Evolutionary conservation across 2,113 vertebrate species (phyloP), one percentile per base, ranked within the genome.

Genomic region (Phalacrocorax carbo): DNA sequence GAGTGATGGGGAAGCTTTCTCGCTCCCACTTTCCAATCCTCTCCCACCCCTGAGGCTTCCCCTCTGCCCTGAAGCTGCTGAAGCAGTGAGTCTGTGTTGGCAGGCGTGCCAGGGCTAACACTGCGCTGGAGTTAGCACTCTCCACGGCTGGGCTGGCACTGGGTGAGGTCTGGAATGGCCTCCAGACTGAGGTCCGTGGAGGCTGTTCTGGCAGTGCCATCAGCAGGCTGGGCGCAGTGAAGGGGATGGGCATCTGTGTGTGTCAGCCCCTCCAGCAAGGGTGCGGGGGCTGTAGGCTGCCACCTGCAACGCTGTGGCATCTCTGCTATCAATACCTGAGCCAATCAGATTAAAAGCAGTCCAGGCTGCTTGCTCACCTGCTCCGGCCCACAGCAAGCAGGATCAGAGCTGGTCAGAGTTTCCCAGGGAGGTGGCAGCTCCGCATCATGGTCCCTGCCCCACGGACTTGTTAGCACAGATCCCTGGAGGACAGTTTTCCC

Each of bases 161-260:
- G 13, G 38, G 23, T 44, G 14, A 82, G 75, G 3, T 11, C 40
- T 78, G 92, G 27, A 55, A 1, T 62, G 73, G 65, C 51, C 77
- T 79, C 13, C 0, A 2, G 64, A 9, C 58, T 16, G 80, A 4
- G 0, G 0, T 25, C 73, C 4, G 0, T 2, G 21, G 29, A 17
- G 57, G 38, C 14, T 17, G 69, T 30, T 69, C 29, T 46, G 66
- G 75, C 69, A 55, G 30, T 36, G 62, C 86, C 8, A 2, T 40
- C 73, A 14, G 57, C 64, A 29, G 60, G 36, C 60, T n/a, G 84
- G 87, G 58, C 1, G 5, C 1, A 0, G 49, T 2, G 30, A 49
- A 49, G 65, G 40, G 46, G 25, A 62, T 1, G 3, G 26, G 26
- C 54, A 27, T 26, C 49, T 2, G 0, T 40, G 44, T 34, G 61